Base-by-base conservation (phyloP, 2,888 invertebrate genomes). In the Cataglyphis cursor region DNA sequence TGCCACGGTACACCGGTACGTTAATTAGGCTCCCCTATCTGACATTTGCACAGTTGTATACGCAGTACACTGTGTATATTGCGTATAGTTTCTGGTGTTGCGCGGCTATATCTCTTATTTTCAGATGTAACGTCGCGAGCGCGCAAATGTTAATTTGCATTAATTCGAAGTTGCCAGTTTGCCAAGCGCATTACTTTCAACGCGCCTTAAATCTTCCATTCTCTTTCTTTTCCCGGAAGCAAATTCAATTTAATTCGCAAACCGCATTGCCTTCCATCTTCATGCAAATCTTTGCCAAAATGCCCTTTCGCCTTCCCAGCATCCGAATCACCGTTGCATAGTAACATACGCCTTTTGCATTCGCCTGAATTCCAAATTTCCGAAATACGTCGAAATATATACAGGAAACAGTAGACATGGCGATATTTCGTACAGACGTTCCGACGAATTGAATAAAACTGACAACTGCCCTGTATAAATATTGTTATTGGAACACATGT, bases 201-300 rank as follows among this genome's bases (percentile, higher is more conserved):
- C 65, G 35, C 65, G 35, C 65, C 70, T 70, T 57, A 70, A 70
- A 44, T 41, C 57, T 44, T 18, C 31, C 4, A 3, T 3, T 12
- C 10, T n/a, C 10, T 24, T 21, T 24, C 10, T 18, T 21, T 24
- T 44, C 3, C 51, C 48, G 54, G 35, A 54, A 76, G 51, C 38
- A 59, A 80, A 80, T 80, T 80, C 78, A 72, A 54, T 76, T 66
- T 65, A 51, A 59, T 66, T 66, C 54, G 59, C 57, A 24, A 28
- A 6, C 70, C 70, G 38, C 70, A 41, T 51, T 24, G 15, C 48
- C 5, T 21, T 10, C 41, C 24, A 31, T 54, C 70, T 57, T 31
- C 48, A 65, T 76, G 81, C 81, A 64, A 72, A 74, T 81, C 75
- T 76, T 61, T 75, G 44, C 44, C 44, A 44, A 59, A 80, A 70